Percentiles rank a stretch among this genome's conserved stretches.
phyloP scores from a whole-genome alignment of 1,140 invertebrate species.

The Euschistus heros region DNA sequence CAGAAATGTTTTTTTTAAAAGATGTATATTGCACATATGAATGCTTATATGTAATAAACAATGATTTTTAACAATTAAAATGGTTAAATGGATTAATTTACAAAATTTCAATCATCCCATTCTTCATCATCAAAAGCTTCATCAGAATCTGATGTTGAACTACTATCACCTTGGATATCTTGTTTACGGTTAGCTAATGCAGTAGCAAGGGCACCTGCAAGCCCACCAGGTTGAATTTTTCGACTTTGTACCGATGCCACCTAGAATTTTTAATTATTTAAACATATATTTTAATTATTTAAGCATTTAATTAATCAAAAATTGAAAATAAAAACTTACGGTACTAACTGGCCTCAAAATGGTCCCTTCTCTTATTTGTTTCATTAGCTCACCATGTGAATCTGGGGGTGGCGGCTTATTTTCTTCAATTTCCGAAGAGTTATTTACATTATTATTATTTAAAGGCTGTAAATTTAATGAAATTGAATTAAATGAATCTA shows the following conservation, averaged over 20 bases:
- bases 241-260: not conserved
- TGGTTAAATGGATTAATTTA: too few species aligned
- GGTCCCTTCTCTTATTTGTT: constrained; percentile 63
- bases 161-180: constrained; percentile 54
- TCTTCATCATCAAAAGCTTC: constrained; percentile 47
- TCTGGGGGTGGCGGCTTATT: constrained; percentile 32
- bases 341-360: constrained; percentile 55
- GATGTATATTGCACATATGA: not conserved
- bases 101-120: not conserved
- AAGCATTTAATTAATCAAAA: not conserved
- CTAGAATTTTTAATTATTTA: not conserved
- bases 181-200: constrained; percentile 60
- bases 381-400: constrained; percentile 57
- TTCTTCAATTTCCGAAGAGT: not conserved
- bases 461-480: constrained; percentile 2
- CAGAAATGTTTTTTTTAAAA: not conserved
- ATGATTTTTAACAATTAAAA: not conserved
- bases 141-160: constrained; percentile 35
- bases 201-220: constrained; percentile 65
- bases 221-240: constrained; percentile 37
- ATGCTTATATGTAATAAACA: not conserved
- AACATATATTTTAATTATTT: too few species aligned
- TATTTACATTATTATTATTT: not conserved
- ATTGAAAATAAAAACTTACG: constrained; percentile 2
- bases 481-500: too few species aligned